A percentile compares a stretch with the other conserved stretches of the same genome.
Conservation (phyloP, 2,888 invertebrate genomes). For the Dioctria rufipes region DNA sequence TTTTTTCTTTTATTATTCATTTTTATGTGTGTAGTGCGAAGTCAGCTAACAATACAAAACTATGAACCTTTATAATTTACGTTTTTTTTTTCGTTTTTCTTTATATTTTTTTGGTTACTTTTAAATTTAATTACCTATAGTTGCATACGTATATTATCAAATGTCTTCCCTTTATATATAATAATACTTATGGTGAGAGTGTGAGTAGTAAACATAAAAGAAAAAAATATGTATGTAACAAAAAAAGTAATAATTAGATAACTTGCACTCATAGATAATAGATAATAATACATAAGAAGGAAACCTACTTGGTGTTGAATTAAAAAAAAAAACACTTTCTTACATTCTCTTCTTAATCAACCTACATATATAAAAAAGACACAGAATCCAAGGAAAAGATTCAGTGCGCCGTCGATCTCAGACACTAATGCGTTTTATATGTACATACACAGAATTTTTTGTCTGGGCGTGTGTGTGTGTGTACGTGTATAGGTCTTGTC, state of each 20-base stretch:
- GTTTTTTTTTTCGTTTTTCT: constrained; percentile 12
- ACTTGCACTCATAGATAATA: constrained; percentile 44
- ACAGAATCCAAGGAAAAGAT: constrained; percentile 5
- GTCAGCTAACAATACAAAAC: constrained; percentile 49
- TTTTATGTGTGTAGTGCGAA: constrained; percentile 41
- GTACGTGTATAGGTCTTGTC: neutral
- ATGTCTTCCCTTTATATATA: constrained; percentile 45
- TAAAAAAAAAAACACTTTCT: constrained; percentile 12
- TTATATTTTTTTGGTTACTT: constrained; percentile 43
- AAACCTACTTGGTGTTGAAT: constrained; percentile 12
- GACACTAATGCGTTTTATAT: no score
- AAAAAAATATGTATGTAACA: neutral
- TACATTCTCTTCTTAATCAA: constrained; percentile 36
- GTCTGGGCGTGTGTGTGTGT: no score
- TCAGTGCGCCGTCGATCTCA: neutral
- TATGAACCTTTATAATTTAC: constrained; percentile 48
- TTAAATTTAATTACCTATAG: constrained; percentile 39
- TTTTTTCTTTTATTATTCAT: constrained; percentile 8
- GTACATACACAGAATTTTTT: no score
- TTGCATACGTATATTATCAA: constrained; percentile 47
- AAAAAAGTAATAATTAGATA: neutral
- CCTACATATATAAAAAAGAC: neutral
- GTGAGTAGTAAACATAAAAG: constrained; percentile 33
- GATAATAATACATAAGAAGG: constrained; percentile 28
- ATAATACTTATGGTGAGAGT: constrained; percentile 42